Evolutionary conservation across 1,140 invertebrate genomes (phyloP), one percentile per base, ranked within the genome.

Genomic region (Neotoxoptera formosana): DNA sequence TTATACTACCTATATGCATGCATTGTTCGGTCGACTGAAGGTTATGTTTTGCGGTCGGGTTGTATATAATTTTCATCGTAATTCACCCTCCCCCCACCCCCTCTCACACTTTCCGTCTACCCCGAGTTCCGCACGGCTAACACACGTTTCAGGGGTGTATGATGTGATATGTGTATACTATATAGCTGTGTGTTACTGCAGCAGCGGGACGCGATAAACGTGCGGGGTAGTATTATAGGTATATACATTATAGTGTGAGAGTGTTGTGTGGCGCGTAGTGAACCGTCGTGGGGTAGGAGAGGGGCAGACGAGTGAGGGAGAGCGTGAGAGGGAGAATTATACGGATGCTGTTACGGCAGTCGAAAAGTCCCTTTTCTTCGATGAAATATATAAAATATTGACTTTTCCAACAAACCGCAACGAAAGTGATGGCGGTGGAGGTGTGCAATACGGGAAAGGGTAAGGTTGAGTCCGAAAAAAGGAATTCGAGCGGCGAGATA

Each of bases 301-400:
- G n/a, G n/a, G 45, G 11, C 41, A 9, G 45, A 76, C 30, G 60
- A n/a, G 25, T 25, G 21, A 84, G 84, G 2, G n/a, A 51, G 86
- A 88, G 41, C 41, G 41, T 41, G 25, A 60, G 8, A 84, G 84
- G 2, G n/a, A 51, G 86, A 88, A 88, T 51, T 88, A 88, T 88
- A 87, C 84, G 84, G 84, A 76, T 76, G 30, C 36, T 48, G 45
- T 87, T 87, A 45, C 84, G 84, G 84, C 30, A 88, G 17, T 48
- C 14, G 45, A 87, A 87, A 87, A 87, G 45, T 88, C n/a, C 30
- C 30, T 88, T 88, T 88, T 51, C 47, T 48, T 88, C 86, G 45
- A 51, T 51, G 47, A 88, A 36, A 53, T 89, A 36, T 89, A 89
- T n/a, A 89, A 89, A 89, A 89, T 53, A 89, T 89, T 89, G 87